These are phyloP conservation scores for Tricholauxania praeusta DNA, from an alignment of 2,888 invertebrate genomes.

Conservation along the genomic window DNA sequence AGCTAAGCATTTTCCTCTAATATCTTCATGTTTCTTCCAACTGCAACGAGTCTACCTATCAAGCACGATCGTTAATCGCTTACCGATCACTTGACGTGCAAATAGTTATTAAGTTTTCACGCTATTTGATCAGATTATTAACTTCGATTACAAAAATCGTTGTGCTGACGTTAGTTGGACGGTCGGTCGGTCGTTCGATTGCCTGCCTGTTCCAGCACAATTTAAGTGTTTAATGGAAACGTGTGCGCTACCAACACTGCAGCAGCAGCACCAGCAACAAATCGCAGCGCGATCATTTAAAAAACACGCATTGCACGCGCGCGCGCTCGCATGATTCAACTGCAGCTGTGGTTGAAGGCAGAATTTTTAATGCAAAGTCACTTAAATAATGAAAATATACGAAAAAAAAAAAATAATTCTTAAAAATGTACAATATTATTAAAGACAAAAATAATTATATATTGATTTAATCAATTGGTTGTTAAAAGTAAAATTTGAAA, in stretches of 20 bases:
- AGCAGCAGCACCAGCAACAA: too few relatives aligned
- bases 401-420: not conserved
- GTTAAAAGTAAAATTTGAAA: too few relatives aligned
- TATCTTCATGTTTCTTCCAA: not conserved
- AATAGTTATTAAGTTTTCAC: slow-evolving; percentile 48
- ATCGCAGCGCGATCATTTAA: too few relatives aligned
- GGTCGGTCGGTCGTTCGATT: too few relatives aligned
- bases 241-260: too few relatives aligned
- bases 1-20: too few relatives aligned
- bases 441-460: not conserved
- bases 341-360: not conserved
- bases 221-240: too few relatives aligned
- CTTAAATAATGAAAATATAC: not conserved
- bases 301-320: too few relatives aligned
- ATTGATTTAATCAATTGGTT: not conserved
- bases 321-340: slow-evolving; percentile 7
- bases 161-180: slow-evolving; percentile 17
- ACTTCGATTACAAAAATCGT: slow-evolving; percentile 28
- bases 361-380: not conserved
- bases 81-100: slow-evolving; percentile 39
- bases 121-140: slow-evolving; percentile 45
- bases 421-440: not conserved
- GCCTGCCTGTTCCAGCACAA: too few relatives aligned
- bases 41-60: not conserved
- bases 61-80: slow-evolving; percentile 9